Conservation (phyloP, 2,797 vertebrate genomes). For the Gymnopithys bicolor region DNA sequence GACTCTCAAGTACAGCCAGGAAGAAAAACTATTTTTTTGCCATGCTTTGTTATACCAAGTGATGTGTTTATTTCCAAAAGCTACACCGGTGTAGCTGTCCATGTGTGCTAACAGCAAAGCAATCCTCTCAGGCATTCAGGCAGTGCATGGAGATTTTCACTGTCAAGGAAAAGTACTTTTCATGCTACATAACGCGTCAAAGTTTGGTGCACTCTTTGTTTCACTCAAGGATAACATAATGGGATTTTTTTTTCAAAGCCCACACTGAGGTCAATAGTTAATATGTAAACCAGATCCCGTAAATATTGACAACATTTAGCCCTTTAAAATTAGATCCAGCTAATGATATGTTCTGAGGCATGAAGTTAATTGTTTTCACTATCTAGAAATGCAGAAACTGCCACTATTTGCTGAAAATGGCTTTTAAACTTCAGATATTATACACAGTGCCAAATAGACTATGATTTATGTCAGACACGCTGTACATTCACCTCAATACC, state of each 20-base stretch:
- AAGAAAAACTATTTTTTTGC: not conserved
- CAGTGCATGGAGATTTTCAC: not conserved
- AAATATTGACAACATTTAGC: not conserved
- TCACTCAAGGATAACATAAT: not conserved
- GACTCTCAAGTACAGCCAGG: not conserved
- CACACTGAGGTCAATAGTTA: not conserved
- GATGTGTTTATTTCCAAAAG: not conserved
- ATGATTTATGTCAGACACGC: not conserved
- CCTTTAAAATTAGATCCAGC: not conserved
- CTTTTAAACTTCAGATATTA: not conserved
- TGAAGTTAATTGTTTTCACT: not conserved
- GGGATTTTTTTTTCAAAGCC: not conserved
- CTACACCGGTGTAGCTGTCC: not conserved
- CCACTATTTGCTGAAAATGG: not conserved
- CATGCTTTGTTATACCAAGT: not conserved
- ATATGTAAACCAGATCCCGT: not conserved
- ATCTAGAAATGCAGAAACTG: not conserved
- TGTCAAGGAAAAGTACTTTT: not conserved
- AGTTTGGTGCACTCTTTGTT: not conserved
- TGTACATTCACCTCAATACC: rapidly evolving
- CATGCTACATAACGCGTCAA: not conserved
- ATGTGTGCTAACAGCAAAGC: not conserved
- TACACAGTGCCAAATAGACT: not conserved
- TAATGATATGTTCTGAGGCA: not conserved
- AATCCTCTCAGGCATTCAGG: not conserved